A percentile compares a stretch with the other conserved stretches of the same genome.
Conservation (phyloP, 2,113 vertebrate genomes). For the Menidia beryllina region DNA sequence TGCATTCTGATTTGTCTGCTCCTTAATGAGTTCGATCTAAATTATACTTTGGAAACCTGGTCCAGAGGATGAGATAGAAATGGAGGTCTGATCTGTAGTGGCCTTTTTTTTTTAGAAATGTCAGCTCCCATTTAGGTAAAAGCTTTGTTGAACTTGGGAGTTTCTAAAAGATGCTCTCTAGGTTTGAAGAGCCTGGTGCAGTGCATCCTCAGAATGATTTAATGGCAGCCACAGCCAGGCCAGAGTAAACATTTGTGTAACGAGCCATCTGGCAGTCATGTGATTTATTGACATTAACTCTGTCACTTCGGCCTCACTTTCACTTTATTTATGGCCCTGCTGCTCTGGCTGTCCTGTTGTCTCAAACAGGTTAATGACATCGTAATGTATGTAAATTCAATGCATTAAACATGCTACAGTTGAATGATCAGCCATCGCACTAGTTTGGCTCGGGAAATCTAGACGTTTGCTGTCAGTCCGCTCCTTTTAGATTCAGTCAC, state of each 20-base stretch:
- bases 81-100: neutral
- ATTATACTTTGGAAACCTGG: neutral
- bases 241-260: slow-evolving; percentile 37
- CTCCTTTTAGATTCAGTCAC: neutral
- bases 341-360: neutral
- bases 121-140: neutral
- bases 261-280: slow-evolving; percentile 29
- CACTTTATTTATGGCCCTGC: slow-evolving; percentile 13
- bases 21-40: neutral
- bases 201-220: slow-evolving; percentile 33
- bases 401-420: neutral
- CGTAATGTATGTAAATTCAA: neutral
- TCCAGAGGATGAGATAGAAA: neutral
- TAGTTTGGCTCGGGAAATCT: neutral
- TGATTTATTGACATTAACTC: slow-evolving; percentile 14
- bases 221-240: slow-evolving; percentile 17
- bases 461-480: neutral
- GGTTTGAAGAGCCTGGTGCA: neutral
- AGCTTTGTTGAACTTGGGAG: neutral
- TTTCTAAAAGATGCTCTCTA: neutral
- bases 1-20: neutral
- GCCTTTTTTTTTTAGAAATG: neutral
- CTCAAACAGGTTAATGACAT: neutral
- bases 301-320: slow-evolving; percentile 16
- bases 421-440: neutral